Evolutionary conservation across 2,113 vertebrate genomes (phyloP).

Genomic region (Pandion haliaetus): DNA sequence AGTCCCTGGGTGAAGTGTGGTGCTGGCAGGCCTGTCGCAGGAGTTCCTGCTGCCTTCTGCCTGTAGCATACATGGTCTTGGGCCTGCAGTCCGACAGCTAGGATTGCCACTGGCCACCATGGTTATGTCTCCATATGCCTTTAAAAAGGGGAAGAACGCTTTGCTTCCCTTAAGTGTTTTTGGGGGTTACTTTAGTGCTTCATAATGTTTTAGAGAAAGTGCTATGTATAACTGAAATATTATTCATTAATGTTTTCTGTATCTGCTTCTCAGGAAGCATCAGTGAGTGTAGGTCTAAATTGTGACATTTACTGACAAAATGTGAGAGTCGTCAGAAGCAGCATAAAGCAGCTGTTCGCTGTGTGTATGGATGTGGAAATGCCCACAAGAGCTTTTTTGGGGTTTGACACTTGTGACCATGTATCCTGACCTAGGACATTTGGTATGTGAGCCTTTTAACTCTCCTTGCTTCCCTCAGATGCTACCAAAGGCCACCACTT

Average conservation of each 20-base stretch:
- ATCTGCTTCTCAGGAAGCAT: background rate
- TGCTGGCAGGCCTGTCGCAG: background rate
- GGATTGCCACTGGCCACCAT: background rate
- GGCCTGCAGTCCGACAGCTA: fast-evolving
- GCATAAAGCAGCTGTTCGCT: background rate
- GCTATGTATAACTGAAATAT: background rate
- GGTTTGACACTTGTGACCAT: background rate
- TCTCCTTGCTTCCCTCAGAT: background rate
- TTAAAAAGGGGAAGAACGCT: background rate
- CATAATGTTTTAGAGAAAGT: background rate
- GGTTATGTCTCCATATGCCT: fast-evolving
- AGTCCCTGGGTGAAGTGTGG: background rate
- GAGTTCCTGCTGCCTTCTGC: background rate
- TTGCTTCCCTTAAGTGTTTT: background rate
- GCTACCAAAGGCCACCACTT: background rate
- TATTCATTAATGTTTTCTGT: background rate
- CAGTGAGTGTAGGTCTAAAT: background rate
- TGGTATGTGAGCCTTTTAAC: background rate
- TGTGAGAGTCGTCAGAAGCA: background rate
- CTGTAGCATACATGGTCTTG: fast-evolving
- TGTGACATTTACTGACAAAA: background rate
- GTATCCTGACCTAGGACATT: no score
- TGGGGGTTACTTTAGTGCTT: background rate
- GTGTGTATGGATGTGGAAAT: background rate
- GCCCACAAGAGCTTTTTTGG: background rate